Evolutionary conservation across 2,888 invertebrate genomes (phyloP), one percentile per base, ranked within the genome.

Genomic region (Latrodectus hesperus): DNA sequence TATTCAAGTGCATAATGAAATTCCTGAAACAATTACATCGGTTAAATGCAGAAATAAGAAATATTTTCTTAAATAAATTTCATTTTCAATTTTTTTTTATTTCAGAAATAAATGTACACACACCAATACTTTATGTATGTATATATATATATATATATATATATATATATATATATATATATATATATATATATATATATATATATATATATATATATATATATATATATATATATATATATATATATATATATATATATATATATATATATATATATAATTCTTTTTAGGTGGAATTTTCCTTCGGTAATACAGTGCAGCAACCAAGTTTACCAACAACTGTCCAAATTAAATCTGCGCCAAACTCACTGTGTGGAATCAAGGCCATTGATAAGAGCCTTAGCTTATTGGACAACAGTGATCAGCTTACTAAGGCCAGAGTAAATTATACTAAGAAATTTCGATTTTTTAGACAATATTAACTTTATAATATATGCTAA

Each of bases 341-440:
- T 11, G 91, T 94, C 64, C 92, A 92, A 55, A 91, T 95, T 12
- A 92, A 92, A 90, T 93, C 94, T 0, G 92, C 93, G 0, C 92
- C 94, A 0, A 92, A 92, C 84, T 94, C 94, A 0, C 90, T 94
- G 1, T 95, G 95, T 90, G 94, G 94, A 11, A 90, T 94, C 38
- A 93, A 94, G 0, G 93, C 94, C 0, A 93, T 94, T 1, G 95
- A 95, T 91, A 94, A 94, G 90, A 94, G 94, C 79, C 93, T 93
- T 0, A 92, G 92, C 68, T 93, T 94, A 88, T 90, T 94, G 17
- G 90, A 91, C 80, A 92, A 92, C 70, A 91, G 92, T 22, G 91
- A 91, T 53, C 91, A 70, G 38, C 76, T 84, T 8, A 70, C 84
- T 0, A 75, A 22, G 77, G 90, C 77, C 65, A 88, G 78, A 83